phyloP scores from a whole-genome alignment of 2,113 vertebrate genomes.

The Axis porcinus region DNA sequence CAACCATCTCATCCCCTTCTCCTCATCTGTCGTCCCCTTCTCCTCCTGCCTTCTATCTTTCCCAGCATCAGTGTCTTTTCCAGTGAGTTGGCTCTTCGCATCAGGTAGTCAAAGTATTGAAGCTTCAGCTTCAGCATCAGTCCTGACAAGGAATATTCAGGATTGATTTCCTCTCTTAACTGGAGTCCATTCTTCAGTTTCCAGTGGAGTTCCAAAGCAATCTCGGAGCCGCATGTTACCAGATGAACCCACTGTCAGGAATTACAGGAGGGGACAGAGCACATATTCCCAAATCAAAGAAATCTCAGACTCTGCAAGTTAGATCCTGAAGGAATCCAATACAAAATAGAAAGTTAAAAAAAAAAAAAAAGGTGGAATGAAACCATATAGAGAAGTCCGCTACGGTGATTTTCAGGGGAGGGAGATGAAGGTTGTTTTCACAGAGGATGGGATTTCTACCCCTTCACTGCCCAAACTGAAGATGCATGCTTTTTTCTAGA shows the following conservation, averaged over 20 bases:
- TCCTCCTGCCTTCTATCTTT: background rate
- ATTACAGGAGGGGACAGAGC: background rate
- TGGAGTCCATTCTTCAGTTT: background rate
- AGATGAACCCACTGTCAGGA: background rate
- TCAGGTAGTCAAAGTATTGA: background rate
- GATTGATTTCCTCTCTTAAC: background rate
- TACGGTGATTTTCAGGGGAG: background rate
- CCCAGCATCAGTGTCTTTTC: background rate
- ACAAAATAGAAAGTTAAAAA: background rate
- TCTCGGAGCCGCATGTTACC: background rate
- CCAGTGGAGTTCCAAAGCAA: background rate
- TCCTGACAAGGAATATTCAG: background rate
- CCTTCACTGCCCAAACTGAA: background rate
- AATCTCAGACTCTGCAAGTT: background rate
- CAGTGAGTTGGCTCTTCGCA: background rate
- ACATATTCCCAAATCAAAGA: background rate
- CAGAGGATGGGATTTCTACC: background rate
- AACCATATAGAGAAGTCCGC: background rate
- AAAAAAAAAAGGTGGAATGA: background rate
- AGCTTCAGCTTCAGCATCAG: background rate
- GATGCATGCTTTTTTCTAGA: background rate
- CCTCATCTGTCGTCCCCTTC: background rate
- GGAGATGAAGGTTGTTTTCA: background rate
- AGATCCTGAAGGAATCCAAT: background rate
- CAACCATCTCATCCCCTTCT: background rate